Evolutionary conservation across 2,797 vertebrate genomes (phyloP).

Genomic region (Hapalemur alaotrensis): DNA sequence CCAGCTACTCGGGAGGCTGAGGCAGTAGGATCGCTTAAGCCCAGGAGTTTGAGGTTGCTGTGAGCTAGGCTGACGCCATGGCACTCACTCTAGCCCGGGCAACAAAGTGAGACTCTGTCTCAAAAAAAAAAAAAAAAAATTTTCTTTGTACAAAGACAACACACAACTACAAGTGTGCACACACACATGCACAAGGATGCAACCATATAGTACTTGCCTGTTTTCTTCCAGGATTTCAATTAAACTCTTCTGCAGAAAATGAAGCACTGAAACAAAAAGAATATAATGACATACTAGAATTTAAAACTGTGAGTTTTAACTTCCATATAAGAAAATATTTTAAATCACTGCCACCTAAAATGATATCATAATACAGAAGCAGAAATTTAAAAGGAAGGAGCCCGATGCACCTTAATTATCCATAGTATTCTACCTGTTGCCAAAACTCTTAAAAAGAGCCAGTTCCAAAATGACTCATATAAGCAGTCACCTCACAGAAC

Average conservation of each 20-base stretch:
- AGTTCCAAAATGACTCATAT: constrained; percentile 21
- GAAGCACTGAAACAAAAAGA: constrained; percentile 88
- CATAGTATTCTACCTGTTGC: background rate
- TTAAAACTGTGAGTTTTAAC: background rate
- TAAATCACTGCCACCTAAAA: background rate
- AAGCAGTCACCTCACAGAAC: constrained; percentile 25
- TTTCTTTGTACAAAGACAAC: background rate
- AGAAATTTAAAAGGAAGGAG: background rate
- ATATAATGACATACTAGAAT: background rate
- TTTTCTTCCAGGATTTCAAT: constrained; percentile 89
- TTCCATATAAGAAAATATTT: background rate
- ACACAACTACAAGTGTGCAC: background rate
- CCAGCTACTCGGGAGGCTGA: no score
- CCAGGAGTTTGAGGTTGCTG: no score
- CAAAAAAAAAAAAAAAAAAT: background rate
- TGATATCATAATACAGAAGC: background rate
- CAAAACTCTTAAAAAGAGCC: background rate
- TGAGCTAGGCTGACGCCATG: no score
- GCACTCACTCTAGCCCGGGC: no score
- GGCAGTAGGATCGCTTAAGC: no score
- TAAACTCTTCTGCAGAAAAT: constrained; percentile 90
- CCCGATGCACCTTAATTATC: background rate
- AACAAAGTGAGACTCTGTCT: no score
- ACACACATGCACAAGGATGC: background rate
- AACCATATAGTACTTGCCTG: constrained; percentile 85